Evolutionary conservation across 37 sponge, comb jelly and placozoan species (phyloP), one percentile per base, ranked within the genome.

Genomic region (Aplysina aerophoba): DNA sequence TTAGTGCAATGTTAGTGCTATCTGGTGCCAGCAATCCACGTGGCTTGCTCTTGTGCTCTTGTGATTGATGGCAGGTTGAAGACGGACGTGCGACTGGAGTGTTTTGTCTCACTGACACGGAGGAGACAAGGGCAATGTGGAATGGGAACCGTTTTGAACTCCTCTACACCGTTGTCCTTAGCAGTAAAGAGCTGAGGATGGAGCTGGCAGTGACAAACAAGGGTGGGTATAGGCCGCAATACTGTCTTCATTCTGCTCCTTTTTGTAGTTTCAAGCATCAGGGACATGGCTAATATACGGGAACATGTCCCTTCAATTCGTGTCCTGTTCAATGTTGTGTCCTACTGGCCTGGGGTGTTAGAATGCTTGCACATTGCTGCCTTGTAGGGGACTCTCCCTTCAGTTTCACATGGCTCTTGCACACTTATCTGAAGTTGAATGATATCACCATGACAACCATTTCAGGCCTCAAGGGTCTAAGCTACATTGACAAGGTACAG

Each of bases 371-470:
- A 22, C 15, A 28, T n/a, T 38, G 17, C 53, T 75, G 31, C 25
- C 34, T 16, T 85, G 8, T 28, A 93, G 93, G 84, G 16, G 71
- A 60, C 15, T 80, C 33, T 13, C 36, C 95, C 33, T 95, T 96
- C 85, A 67, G 59, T 21, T 97, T 97, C 55, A 97, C 97, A 4
- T 87, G 88, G 61, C 84, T 97, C 16, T 84, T 97, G 22, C 97
- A 97, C 60, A 94, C 97, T 22, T 97, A 97, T 73, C 95, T 97
- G 69, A 63, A 75, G 35, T 59, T 92, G 15, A 85, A 87, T 36
- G 91, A 97, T 74, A 83, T 97, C 56, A 61, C 87, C 25, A 90
- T 92, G 65, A 81, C 83, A 2, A 92, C 95, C 20, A 81, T 97
- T 25, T 90, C 95, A 72, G 97, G 95, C n/a, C 80, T 97, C 0